phyloP scores from a whole-genome alignment of 1,140 invertebrate species.

The Trichomalopsis sarcophagae region DNA sequence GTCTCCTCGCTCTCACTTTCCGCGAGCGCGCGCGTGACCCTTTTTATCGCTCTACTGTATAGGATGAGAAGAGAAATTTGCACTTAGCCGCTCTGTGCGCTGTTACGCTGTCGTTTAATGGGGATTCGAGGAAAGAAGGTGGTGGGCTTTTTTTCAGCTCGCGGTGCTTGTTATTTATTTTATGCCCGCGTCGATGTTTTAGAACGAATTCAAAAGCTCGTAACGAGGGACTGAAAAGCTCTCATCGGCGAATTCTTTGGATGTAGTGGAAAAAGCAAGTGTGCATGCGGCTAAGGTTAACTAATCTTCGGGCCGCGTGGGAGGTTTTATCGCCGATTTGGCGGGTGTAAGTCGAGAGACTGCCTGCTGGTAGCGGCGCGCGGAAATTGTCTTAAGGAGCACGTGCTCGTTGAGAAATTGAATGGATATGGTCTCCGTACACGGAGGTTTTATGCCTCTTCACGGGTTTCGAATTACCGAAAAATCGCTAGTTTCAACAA shows the following conservation, averaged over 20 bases:
- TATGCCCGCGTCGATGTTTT: background rate
- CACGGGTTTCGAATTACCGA: too few relatives aligned
- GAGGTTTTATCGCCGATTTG: background rate
- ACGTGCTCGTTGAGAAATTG: too few relatives aligned
- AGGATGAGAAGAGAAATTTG: conserved; percentile 4
- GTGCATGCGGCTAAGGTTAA: background rate
- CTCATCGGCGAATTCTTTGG: background rate
- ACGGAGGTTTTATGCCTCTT: too few relatives aligned
- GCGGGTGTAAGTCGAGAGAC: too few relatives aligned
- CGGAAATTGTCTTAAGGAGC: background rate
- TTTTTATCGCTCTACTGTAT: background rate
- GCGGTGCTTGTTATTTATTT: background rate
- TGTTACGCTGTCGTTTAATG: background rate
- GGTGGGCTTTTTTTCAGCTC: too few relatives aligned
- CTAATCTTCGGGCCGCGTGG: conserved; percentile 10
- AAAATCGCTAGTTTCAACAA: too few relatives aligned
- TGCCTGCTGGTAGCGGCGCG: too few relatives aligned
- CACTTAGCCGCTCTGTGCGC: background rate
- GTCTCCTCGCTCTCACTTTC: background rate
- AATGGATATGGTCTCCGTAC: too few relatives aligned
- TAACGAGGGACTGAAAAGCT: background rate
- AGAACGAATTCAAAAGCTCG: background rate
- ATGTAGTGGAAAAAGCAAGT: background rate
- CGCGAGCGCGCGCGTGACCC: background rate
- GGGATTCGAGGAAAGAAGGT: background rate